Percentiles rank a stretch among this genome's conserved stretches.
Conservation (phyloP, 2,113 vertebrate species). For the Cricetomys ansorgei region DNA sequence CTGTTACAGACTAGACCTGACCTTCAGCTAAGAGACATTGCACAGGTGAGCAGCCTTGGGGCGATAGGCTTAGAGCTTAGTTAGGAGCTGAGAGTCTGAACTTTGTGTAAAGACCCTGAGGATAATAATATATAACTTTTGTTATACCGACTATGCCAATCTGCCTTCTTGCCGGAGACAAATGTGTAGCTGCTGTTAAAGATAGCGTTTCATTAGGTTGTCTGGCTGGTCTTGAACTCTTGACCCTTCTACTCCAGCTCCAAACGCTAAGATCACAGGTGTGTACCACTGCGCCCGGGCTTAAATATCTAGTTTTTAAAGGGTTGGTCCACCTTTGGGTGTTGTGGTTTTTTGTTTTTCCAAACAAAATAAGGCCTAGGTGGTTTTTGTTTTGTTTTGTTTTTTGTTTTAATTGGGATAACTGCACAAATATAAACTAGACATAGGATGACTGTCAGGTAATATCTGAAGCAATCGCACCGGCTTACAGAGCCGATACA, state of each 20-base stretch:
- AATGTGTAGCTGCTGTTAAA: background rate
- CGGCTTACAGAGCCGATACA: fast-evolving
- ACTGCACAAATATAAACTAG: background rate
- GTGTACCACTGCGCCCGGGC: background rate
- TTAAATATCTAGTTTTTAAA: background rate
- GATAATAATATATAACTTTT: no score
- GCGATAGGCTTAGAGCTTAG: no score
- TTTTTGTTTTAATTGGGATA: background rate
- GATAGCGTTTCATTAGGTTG: background rate
- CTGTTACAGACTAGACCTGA: no score
- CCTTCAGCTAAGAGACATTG: no score
- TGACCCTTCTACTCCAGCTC: background rate
- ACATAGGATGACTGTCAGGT: background rate
- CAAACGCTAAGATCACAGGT: background rate
- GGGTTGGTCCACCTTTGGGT: background rate
- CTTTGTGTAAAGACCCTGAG: no score
- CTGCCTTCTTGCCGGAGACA: no score
- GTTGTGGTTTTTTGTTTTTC: no score
- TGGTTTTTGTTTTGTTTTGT: background rate
- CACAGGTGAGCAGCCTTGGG: no score
- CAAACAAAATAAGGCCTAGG: background rate
- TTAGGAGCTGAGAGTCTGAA: no score
- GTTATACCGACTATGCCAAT: no score
- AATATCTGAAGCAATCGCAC: background rate
- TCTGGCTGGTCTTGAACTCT: background rate